A percentile compares a stretch with the other conserved stretches of the same genome.
Evolutionary conservation across 2,113 vertebrate species (phyloP).

Genomic region (Ailurus styani): DNA sequence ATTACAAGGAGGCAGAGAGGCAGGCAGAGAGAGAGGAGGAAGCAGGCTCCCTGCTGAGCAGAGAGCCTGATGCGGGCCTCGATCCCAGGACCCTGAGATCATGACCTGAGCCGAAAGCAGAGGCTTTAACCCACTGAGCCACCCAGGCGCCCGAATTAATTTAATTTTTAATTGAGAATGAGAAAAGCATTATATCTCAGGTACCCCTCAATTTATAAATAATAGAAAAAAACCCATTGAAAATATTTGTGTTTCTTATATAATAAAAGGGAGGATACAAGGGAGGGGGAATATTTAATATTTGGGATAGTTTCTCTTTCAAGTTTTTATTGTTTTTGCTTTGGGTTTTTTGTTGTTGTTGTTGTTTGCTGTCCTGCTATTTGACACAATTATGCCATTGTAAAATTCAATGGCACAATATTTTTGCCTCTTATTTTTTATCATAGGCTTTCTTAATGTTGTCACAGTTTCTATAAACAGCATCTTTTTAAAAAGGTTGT

Average conservation of each 20-base stretch:
- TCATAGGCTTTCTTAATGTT: not conserved
- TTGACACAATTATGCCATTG: not conserved
- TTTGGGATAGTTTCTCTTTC: not conserved
- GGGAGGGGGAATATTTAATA: not conserved
- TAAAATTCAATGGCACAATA: not conserved
- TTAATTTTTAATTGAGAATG: slow-evolving; percentile 4
- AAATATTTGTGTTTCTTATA: not conserved
- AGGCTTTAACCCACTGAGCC: no score
- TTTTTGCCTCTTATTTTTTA: not conserved
- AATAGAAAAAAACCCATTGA: not conserved
- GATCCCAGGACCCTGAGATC: no score
- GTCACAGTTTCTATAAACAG: not conserved
- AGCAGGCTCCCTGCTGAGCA: no score
- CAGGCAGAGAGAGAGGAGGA: no score
- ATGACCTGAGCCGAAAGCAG: no score
- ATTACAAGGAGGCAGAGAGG: no score
- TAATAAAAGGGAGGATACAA: not conserved
- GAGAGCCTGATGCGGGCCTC: no score
- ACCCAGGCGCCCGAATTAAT: no score
- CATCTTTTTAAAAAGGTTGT: not conserved
- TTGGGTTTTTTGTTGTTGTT: not conserved
- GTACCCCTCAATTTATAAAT: not conserved
- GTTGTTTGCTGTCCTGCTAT: not conserved
- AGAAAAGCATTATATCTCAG: not conserved
- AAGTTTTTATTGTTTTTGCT: not conserved